These are phyloP conservation scores for Pangasius larnaudii DNA, from an alignment of 2,797 vertebrate species.

Conservation along the genomic window DNA sequence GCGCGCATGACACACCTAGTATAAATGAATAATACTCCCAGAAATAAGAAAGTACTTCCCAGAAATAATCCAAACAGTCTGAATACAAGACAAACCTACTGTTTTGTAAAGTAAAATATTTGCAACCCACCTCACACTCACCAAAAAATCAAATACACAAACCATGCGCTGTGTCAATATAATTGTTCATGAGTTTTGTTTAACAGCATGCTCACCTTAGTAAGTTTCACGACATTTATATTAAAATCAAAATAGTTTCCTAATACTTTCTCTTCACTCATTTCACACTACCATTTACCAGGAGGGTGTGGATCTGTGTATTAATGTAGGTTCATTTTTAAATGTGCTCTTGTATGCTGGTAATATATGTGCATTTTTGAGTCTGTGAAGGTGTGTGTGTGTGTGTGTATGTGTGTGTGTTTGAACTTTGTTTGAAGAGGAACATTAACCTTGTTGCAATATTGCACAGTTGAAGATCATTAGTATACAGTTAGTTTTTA, in stretches of 20 bases:
- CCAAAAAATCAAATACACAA: too few relatives aligned
- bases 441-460: neutral
- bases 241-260: too few relatives aligned
- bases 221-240: neutral
- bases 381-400: neutral
- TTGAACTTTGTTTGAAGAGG: conserved; percentile 1
- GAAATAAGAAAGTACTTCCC: neutral
- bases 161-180: too few relatives aligned
- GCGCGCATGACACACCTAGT: neutral
- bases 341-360: neutral
- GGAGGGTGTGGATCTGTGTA: neutral
- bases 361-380: neutral
- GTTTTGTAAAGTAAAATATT: neutral
- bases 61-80: neutral
- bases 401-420: conserved; percentile 24
- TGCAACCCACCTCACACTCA: neutral
- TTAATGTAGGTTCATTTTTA: neutral
- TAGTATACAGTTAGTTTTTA: neutral
- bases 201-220: neutral
- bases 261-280: too few relatives aligned
- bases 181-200: neutral
- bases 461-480: neutral
- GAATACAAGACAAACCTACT: neutral
- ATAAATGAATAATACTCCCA: neutral
- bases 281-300: too few relatives aligned